Evolutionary conservation across 2,113 vertebrate species (phyloP).

Genomic region (Salvator merianae): DNA sequence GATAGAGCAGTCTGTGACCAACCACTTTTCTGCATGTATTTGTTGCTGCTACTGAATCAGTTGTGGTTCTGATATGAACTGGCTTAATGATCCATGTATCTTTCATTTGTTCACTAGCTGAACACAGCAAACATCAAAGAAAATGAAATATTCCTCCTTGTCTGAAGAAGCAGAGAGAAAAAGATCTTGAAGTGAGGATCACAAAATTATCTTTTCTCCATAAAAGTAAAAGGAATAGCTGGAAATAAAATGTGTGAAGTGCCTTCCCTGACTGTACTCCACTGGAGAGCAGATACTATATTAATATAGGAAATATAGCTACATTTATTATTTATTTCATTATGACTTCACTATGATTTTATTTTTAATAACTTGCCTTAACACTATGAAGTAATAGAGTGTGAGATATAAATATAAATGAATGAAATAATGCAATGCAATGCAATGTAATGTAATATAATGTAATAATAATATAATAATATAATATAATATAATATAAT

Average conservation of each 20-base stretch:
- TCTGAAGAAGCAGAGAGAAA: background rate
- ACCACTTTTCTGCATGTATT: conserved; percentile 10
- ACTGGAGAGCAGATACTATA: background rate
- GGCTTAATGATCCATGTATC: conserved; percentile 57
- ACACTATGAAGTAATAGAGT: too few relatives aligned
- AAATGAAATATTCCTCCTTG: conserved; percentile 54
- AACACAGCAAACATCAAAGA: conserved; percentile 62
- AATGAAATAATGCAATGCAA: too few relatives aligned
- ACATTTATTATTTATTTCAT: too few relatives aligned
- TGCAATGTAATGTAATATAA: too few relatives aligned
- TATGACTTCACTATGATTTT: too few relatives aligned
- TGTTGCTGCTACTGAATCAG: background rate
- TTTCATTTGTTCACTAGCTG: conserved; percentile 40
- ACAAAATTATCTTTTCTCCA: conserved; percentile 54
- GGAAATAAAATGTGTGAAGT: background rate
- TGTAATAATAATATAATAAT: too few relatives aligned
- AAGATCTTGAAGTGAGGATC: background rate
- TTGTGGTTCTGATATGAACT: conserved; percentile 29
- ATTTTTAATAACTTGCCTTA: too few relatives aligned
- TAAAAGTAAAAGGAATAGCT: conserved; percentile 40
- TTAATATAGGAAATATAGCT: too few relatives aligned
- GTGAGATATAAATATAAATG: too few relatives aligned
- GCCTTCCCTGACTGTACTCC: background rate
- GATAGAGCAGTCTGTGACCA: background rate
- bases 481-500: too few relatives aligned